Evolutionary conservation across 1,140 invertebrate genomes (phyloP), one percentile per base, ranked within the genome.

Genomic region (Anastrepha obliqua): DNA sequence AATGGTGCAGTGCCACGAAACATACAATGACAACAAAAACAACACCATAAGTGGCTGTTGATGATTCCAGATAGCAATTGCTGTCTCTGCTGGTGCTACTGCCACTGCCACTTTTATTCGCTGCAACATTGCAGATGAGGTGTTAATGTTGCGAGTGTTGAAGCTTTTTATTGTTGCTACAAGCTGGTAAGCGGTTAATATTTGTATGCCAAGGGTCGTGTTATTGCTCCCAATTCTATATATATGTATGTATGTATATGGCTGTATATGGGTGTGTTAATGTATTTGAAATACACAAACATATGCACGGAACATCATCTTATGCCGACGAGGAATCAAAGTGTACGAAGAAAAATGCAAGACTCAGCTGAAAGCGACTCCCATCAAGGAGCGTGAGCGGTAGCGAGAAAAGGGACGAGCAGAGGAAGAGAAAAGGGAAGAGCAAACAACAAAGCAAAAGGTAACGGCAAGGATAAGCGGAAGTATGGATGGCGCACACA

Each of bases 91-190:
- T 55, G 51, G 29, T 29, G 29, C 29, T 29, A 29, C 29, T 29
- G 29, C 29, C 29, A 47, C 17, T 74, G 17, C 70, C 17, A 42
- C 13, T 74, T 74, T 58, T 81, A 81, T 81, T 58, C 20, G 70
- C 44, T 74, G 70, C 70, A 47, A 74, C 70, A 74, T 74, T 47
- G 47, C 47, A 86, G 85, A 86, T 86, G 85, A 86, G 62, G 85
- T 86, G 85, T 86, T 86, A 62, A 86, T 86, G 85, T 86, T 86
- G 58, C 58, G 29, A 62, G 85, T 62, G 85, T 86, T 86, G 74
- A 51, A 20, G 85, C 13, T 51, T 51, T 81, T 47, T 55, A 81
- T 20, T 44, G n/a, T 55, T 20, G 11, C 13, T 59, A 42, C 15
- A 11, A 20, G 51, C n/a, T 47, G 9, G 17, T 15, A 17, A 39